Evolutionary conservation across 2,797 vertebrate species (phyloP), one percentile per base, ranked within the genome.

Genomic region (Etheostoma perlongum): DNA sequence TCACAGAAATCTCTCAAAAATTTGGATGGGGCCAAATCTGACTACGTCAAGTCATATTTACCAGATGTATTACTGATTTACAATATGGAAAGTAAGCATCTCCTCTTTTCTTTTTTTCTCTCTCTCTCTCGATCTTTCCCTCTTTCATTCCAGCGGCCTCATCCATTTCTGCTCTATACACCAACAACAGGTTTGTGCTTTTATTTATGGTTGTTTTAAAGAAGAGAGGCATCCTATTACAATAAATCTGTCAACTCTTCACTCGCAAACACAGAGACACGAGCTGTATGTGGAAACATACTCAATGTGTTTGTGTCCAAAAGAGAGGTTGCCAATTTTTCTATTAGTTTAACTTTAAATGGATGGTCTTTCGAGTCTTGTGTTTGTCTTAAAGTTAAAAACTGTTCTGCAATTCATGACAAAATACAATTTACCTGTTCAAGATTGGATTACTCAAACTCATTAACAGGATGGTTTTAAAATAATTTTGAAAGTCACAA

Each of bases 171-270:
- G 49, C 36, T 75, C 15, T 46, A 25, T 51, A 70, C 12, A 61
- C 46, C 21, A 23, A 74, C 8, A 57, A 42, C 36, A 70, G 53
- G 48, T 72, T 67, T 54, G 12, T 40, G 36, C 67, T 46, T 59
- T 25, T 65, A 79, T 76, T 82, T 78, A 82, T 33, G 21, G 67
- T 9, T 9, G 69, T 68, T 84, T 77, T 83, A 42, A 0, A 59
- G 64, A 72, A 71, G 27, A 63, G 60, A 81, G 19, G 46, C 47
- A 18, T 59, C 44, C 4, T 11, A 0, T 70, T 67, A 52, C 47
- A 53, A 69, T 83, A 75, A 82, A 86, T 79, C 68, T 68, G 77
- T 73, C 78, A 67, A 8, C 13, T 36, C 51, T 53, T 65, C 44
- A n/a, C 16, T 53, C 27, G 49, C 51, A 72, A 63, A 70, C 46